Percentiles rank a stretch among this genome's conserved stretches.
These are phyloP conservation scores for Leptinotarsa juncta DNA, from an alignment of 2,888 invertebrate genomes.

Conservation along the genomic window DNA sequence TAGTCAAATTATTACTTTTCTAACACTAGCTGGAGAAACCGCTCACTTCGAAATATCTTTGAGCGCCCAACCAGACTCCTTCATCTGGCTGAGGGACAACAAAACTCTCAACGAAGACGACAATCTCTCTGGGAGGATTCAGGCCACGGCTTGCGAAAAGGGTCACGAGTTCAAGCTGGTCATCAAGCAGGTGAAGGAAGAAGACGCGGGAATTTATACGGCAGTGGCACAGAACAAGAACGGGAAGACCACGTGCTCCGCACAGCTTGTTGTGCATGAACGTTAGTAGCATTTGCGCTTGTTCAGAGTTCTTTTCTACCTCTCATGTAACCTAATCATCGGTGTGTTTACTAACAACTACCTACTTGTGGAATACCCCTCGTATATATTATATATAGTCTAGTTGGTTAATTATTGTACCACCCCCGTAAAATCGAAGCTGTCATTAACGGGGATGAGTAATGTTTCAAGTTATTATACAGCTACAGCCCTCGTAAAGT, in stretches of 20 bases:
- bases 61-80: conserved; percentile 72
- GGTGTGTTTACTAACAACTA: conserved; percentile 13
- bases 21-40: conserved; percentile 80
- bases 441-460: too few relatives aligned
- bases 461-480: too few relatives aligned
- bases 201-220: conserved; percentile 91
- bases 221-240: conserved; percentile 85
- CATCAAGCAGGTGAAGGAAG: conserved; percentile 78
- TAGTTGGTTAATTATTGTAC: conserved; percentile 16
- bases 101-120: conserved; percentile 80
- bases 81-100: conserved; percentile 91
- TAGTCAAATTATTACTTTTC: conserved; percentile 31
- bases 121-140: conserved; percentile 77
- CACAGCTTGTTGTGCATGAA: conserved; percentile 87
- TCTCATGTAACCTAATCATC: conserved; percentile 22
- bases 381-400: background rate
- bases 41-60: conserved; percentile 85
- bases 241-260: conserved; percentile 86
- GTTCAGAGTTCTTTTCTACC: conserved; percentile 22
- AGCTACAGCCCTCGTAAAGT: too few relatives aligned
- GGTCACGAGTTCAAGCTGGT: conserved; percentile 77
- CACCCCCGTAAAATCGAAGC: too few relatives aligned
- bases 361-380: background rate
- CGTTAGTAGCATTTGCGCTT: conserved; percentile 70
- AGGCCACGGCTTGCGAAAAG: conserved; percentile 71